A percentile compares a stretch with the other conserved stretches of the same genome.
Conservation (phyloP, 2,888 invertebrate genomes). For the Scaeva pyrastri region DNA sequence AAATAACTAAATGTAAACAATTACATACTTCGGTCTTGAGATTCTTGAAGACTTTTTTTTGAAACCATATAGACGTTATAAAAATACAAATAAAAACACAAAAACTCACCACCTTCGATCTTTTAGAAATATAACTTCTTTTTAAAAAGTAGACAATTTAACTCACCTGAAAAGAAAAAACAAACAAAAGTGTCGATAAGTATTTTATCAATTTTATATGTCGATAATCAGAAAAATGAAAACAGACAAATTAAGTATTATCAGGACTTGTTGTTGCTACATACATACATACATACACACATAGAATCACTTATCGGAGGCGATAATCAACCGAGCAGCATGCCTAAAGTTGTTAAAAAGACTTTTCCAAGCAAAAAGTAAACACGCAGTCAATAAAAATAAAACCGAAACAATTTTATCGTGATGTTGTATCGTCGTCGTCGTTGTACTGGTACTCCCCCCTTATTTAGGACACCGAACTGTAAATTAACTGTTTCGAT, state of each 20-base stretch:
- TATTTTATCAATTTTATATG: slow-evolving; percentile 22
- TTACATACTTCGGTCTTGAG: no score
- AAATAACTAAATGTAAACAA: no score
- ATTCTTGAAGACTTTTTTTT: no score
- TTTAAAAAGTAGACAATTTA: slow-evolving; percentile 10
- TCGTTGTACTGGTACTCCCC: background rate
- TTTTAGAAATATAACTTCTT: background rate
- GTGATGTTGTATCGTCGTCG: background rate
- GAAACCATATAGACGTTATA: no score
- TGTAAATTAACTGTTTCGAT: slow-evolving; percentile 49
- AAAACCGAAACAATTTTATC: slow-evolving; percentile 34
- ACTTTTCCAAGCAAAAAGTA: slow-evolving; percentile 28
- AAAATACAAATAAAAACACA: background rate
- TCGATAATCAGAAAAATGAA: slow-evolving; percentile 29
- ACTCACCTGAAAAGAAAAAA: slow-evolving; percentile 65
- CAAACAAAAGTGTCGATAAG: slow-evolving; percentile 9
- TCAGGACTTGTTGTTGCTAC: slow-evolving; percentile 23
- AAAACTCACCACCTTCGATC: slow-evolving; percentile 33
- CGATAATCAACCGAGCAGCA: slow-evolving; percentile 40
- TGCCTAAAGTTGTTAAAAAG: slow-evolving; percentile 25
- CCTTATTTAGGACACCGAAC: slow-evolving; percentile 8
- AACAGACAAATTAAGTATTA: slow-evolving; percentile 19
- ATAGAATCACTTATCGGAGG: slow-evolving; percentile 35
- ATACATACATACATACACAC: no score
- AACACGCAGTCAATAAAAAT: slow-evolving; percentile 41